Percentiles rank a stretch among this genome's conserved stretches.
Evolutionary conservation across 2,113 vertebrate species (phyloP).

Genomic region (Edolisoma coerulescens): DNA sequence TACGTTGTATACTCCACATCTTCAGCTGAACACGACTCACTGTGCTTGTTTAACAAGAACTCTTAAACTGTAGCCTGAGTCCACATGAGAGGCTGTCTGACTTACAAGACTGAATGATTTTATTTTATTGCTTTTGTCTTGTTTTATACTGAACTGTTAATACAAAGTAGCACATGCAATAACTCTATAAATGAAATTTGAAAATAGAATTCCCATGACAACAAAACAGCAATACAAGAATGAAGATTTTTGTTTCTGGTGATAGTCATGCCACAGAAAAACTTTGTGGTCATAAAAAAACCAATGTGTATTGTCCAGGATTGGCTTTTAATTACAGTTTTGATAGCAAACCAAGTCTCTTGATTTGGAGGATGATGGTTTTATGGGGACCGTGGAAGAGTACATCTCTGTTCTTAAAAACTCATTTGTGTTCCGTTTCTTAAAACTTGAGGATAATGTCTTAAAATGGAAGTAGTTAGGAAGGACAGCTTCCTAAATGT

Average conservation of each 20-base stretch:
- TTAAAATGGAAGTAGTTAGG: neutral
- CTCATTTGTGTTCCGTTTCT: neutral
- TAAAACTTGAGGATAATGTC: neutral
- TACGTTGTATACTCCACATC: neutral
- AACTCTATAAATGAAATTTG: neutral
- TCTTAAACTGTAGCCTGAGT: neutral
- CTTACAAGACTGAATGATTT: neutral
- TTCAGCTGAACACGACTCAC: neutral
- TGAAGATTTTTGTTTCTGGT: neutral
- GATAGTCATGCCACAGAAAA: neutral
- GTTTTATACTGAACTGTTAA: slow-evolving; percentile 46
- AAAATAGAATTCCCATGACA: neutral
- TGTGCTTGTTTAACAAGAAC: neutral
- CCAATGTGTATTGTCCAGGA: neutral
- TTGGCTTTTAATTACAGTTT: slow-evolving; percentile 25
- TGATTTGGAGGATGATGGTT: neutral
- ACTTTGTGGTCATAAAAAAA: neutral
- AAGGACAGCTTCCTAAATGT: neutral
- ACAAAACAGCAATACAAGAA: neutral
- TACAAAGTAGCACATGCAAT: neutral
- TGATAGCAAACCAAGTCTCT: neutral
- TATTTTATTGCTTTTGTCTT: slow-evolving; percentile 34
- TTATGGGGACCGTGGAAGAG: neutral
- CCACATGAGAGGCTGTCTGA: neutral
- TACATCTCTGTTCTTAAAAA: neutral